A percentile compares a stretch with the other conserved stretches of the same genome.
Conservation (phyloP, 2,113 vertebrate species). For the Odobenus rosmarus region DNA sequence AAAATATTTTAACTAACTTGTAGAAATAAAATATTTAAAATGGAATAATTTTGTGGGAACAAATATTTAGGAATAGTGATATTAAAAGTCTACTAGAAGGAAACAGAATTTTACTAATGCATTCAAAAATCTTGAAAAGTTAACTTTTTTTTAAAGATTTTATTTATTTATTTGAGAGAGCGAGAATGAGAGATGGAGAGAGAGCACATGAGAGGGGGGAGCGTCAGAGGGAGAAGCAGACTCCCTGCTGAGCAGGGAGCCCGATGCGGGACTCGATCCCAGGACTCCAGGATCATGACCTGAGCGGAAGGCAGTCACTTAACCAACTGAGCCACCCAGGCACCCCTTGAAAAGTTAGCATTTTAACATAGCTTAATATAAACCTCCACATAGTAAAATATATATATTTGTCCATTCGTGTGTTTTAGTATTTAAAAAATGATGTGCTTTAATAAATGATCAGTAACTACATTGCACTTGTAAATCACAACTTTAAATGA, state of each 20-base stretch:
- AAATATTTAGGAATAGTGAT: background rate
- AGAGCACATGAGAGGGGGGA: too few relatives aligned
- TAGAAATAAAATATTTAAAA: background rate
- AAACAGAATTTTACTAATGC: background rate
- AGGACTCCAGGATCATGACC: too few relatives aligned
- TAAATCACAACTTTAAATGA: constrained; percentile 41
- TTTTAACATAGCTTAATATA: constrained; percentile 25
- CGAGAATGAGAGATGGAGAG: too few relatives aligned
- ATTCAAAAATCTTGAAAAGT: background rate
- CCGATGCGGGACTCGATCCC: too few relatives aligned
- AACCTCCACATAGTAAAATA: background rate
- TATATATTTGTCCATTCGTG: background rate
- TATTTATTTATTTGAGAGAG: too few relatives aligned
- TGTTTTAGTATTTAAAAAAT: background rate
- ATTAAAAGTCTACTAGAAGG: background rate
- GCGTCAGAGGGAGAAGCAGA: too few relatives aligned
- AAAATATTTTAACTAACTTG: constrained; percentile 7
- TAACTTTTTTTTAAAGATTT: background rate
- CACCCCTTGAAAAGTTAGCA: background rate
- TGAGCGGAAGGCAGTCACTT: too few relatives aligned
- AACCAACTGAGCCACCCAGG: too few relatives aligned
- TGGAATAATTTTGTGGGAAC: background rate
- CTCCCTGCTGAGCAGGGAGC: too few relatives aligned
- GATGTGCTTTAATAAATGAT: background rate
- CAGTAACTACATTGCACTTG: background rate